phyloP scores from a whole-genome alignment of 2,113 vertebrate genomes.

The Galbula dea region DNA sequence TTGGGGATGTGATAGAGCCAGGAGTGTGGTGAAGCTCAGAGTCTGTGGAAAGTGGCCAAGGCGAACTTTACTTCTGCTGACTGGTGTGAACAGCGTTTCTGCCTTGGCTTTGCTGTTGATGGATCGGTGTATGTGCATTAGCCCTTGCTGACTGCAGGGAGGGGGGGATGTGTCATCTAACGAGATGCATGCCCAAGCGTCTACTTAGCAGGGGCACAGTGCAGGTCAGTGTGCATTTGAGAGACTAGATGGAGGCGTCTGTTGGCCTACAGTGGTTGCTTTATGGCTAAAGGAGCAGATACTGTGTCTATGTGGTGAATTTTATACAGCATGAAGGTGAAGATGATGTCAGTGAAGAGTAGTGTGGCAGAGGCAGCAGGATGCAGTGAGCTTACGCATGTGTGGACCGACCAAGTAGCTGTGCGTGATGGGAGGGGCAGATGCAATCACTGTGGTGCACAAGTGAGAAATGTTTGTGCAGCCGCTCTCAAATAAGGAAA shows the following conservation, averaged over 20 bases:
- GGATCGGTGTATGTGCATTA: not conserved
- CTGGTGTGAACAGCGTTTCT: not conserved
- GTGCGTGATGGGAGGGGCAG: not conserved
- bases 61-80: not conserved
- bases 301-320: not conserved
- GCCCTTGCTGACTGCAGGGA: not conserved
- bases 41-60: not conserved
- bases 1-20: not conserved
- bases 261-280: not conserved
- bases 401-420: not conserved
- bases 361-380: not conserved
- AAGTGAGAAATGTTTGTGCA: not conserved
- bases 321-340: not conserved
- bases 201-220: not conserved
- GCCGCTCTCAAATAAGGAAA: not conserved
- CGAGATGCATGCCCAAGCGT: not conserved
- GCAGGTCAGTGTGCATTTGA: not conserved
- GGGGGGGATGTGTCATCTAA: not conserved
- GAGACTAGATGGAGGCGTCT: not conserved
- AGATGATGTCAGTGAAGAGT: conserved; percentile 3
- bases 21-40: not conserved
- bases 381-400: not conserved
- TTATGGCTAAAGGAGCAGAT: not conserved
- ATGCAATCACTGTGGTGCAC: not conserved
- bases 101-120: not conserved